Base-by-base conservation (phyloP, 2,113 vertebrate genomes). In the Amblyopsis rosae region DNA sequence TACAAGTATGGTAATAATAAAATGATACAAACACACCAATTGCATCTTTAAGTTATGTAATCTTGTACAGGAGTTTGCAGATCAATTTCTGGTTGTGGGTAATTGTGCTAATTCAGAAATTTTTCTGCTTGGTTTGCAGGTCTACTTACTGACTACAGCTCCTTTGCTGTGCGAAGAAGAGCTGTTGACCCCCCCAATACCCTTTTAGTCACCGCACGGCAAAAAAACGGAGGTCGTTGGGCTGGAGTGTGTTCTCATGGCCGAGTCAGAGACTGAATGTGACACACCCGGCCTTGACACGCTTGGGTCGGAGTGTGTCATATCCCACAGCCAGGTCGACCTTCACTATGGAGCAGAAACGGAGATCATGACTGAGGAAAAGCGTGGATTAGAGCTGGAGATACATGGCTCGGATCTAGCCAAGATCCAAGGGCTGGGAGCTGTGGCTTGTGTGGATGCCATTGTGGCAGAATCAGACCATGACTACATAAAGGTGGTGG, bases 221-320 rank as follows among this genome's bases (percentile, higher is more conserved):
- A 45, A 0, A 9, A 92, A 92, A 87, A 93, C 91, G 92, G 90
- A 93, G 90, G 91, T 92, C 85, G 92, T 89, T 76, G 92, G 90
- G 90, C 82, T 93, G 90, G 93, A 93, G 92, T 93, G 91, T 86
- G 92, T 93, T 73, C 90, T 93, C 84, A 93, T 93, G 93, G 91
- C 93, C 12, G 93, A 93, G 91, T 93, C 93, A 90, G 93, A 93
- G 92, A 93, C 91, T 91, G 92, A 93, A 74, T 93, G 93, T 90
- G 93, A 93, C 91, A 93, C 93, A 69, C 90, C 93, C 58, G 93
- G 93, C 85, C 92, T 93, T 80, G 93, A 93, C 90, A 93, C 93
- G 35, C 90, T 93, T 85, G 93, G 93, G 89, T 93, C 93, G 86
- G 93, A 93, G 92, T 93, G 93, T 91, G 92, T 93, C 89, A 93